Conservation (phyloP, 2,797 vertebrate genomes). For the Eulemur coronatus region DNA sequence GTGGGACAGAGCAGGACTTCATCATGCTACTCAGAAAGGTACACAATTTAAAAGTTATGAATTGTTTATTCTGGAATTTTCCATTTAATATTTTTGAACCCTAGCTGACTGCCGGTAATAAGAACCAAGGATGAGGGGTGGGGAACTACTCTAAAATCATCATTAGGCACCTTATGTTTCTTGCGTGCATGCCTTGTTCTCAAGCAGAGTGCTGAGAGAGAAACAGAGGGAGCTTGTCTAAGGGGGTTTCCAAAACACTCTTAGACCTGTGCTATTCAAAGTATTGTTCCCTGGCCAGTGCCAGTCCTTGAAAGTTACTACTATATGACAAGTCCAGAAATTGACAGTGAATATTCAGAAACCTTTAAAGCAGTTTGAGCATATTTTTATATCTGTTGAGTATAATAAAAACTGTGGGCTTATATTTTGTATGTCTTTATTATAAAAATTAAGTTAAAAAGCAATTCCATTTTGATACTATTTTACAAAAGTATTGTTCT, state of each 20-base stretch:
- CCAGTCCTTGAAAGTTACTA: neutral
- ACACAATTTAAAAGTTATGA: neutral
- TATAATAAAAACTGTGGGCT: neutral
- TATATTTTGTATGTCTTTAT: neutral
- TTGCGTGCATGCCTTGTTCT: neutral
- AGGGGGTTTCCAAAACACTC: neutral
- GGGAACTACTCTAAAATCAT: neutral
- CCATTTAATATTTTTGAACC: neutral
- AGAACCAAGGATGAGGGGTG: neutral
- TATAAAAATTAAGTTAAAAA: neutral
- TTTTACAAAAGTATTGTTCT: neutral
- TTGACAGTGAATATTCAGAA: neutral
- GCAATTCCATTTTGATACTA: neutral
- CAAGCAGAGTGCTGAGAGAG: neutral
- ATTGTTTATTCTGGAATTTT: neutral
- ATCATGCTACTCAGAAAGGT: neutral
- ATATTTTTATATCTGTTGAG: neutral
- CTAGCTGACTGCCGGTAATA: neutral
- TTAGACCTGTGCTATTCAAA: neutral
- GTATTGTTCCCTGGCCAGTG: neutral
- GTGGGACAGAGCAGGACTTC: neutral
- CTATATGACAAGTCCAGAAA: neutral
- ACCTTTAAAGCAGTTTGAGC: neutral
- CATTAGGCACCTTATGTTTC: neutral
- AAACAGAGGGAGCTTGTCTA: neutral